phyloP scores from a whole-genome alignment of 2,113 vertebrate species.

The Clarias batrachus region DNA sequence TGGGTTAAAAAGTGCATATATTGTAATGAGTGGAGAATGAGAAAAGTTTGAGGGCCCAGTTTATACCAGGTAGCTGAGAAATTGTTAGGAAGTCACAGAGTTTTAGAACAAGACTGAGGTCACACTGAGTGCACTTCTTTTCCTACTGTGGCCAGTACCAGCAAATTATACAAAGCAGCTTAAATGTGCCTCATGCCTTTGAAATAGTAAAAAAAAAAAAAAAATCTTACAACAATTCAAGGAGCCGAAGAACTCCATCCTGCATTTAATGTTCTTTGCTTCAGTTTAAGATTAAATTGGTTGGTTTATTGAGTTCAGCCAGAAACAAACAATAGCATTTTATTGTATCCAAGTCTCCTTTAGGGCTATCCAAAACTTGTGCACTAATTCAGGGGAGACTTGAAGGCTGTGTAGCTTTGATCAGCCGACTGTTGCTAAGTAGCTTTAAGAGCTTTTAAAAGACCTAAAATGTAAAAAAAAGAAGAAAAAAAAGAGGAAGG shows the following conservation, averaged over 20 bases:
- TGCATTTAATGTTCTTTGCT: slow-evolving; percentile 45
- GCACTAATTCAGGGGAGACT: slow-evolving; percentile 71
- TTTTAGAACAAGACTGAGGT: slow-evolving; percentile 18
- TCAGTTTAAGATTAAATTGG: slow-evolving; percentile 57
- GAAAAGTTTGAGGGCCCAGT: slow-evolving; percentile 21
- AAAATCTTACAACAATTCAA: slow-evolving; percentile 7
- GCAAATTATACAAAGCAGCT: slow-evolving; percentile 32
- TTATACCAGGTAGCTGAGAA: slow-evolving; percentile 21
- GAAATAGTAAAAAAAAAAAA: slow-evolving; percentile 36
- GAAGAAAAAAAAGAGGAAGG: slow-evolving; percentile 56
- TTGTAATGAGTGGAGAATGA: slow-evolving; percentile 5
- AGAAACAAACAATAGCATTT: slow-evolving; percentile 69
- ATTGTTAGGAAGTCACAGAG: slow-evolving; percentile 21
- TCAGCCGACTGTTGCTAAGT: slow-evolving; percentile 79
- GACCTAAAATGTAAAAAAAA: slow-evolving; percentile 70
- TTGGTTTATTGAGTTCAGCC: slow-evolving; percentile 63
- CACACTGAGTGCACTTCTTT: slow-evolving; percentile 32
- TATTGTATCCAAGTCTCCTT: slow-evolving; percentile 61
- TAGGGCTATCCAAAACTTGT: slow-evolving; percentile 73
- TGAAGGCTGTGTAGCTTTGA: slow-evolving; percentile 74
- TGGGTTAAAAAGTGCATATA: slow-evolving; percentile 8
- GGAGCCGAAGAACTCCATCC: slow-evolving; percentile 20
- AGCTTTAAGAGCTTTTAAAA: slow-evolving; percentile 75
- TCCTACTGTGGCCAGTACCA: slow-evolving; percentile 12
- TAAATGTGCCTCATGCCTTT: slow-evolving; percentile 23